These are phyloP conservation scores for Tyrannus savana DNA, from an alignment of 2,113 vertebrate species.

Conservation along the genomic window DNA sequence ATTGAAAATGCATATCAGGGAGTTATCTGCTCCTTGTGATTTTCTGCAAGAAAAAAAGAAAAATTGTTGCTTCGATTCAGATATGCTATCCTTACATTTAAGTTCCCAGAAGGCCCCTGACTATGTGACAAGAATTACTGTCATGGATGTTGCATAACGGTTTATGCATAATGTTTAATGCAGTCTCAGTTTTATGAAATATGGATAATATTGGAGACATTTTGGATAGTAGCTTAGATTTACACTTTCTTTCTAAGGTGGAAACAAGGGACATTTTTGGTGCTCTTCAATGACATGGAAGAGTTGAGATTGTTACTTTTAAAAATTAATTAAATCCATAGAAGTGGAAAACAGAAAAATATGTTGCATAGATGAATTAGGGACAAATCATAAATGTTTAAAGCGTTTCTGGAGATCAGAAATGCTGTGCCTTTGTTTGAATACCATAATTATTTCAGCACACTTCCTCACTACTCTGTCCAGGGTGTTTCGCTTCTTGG, in stretches of 20 bases:
- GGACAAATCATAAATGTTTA: not conserved
- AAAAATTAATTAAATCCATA: not conserved
- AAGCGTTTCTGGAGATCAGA: not conserved
- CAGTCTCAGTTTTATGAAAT: conserved; percentile 10
- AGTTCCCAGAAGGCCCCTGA: conserved; percentile 3
- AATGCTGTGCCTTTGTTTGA: not conserved
- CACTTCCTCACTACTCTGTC: not conserved
- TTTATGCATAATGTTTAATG: conserved; percentile 13
- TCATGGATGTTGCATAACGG: not conserved
- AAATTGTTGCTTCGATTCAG: not conserved
- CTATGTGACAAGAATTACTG: not conserved
- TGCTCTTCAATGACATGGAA: not conserved
- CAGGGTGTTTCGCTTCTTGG: not conserved
- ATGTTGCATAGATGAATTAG: not conserved
- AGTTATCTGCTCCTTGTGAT: conserved; percentile 4
- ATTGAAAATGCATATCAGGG: conserved; percentile 23
- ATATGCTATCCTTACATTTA: not conserved
- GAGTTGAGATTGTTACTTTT: not conserved
- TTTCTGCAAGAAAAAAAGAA: conserved; percentile 1
- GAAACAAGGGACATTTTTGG: not conserved
- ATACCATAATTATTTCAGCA: not conserved
- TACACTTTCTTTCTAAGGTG: conserved; percentile 4
- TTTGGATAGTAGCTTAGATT: conserved; percentile 8
- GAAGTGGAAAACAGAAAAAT: not conserved
- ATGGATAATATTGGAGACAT: not conserved